Conservation (phyloP, 2,113 vertebrate species). For the Ia io region DNA sequence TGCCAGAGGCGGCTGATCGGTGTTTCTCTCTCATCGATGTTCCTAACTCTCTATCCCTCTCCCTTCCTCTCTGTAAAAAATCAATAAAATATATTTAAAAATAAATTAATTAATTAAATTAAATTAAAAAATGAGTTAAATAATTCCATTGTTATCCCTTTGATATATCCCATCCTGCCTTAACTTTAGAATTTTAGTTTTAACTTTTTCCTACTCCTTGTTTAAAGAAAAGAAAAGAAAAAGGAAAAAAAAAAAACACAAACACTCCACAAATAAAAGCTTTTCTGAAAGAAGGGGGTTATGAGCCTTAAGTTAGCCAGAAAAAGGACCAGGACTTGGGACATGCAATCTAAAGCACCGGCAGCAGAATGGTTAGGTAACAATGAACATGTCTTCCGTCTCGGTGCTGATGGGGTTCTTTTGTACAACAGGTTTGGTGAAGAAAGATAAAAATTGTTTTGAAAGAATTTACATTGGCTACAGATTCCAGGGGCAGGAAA, state of each 20-base stretch:
- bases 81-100: too few relatives aligned
- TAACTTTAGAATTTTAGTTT: neutral
- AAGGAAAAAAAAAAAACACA: neutral
- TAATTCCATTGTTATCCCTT: neutral
- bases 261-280: too few relatives aligned
- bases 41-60: too few relatives aligned
- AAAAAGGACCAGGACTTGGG: too few relatives aligned
- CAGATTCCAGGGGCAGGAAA: neutral
- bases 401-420: neutral
- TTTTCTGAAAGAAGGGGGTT: too few relatives aligned
- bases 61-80: too few relatives aligned
- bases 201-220: neutral
- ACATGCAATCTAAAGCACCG: neutral
- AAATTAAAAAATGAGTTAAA: neutral
- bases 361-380: neutral
- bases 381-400: neutral
- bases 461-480: neutral
- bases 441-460: neutral
- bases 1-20: too few relatives aligned
- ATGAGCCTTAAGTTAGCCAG: too few relatives aligned
- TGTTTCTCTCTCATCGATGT: too few relatives aligned
- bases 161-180: neutral
- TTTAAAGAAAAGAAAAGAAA: neutral
- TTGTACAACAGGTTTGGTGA: neutral
- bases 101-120: too few relatives aligned